Base-by-base conservation (phyloP, 64 coral and sea anemone genomes). In the Cladopsammia gracilis region DNA sequence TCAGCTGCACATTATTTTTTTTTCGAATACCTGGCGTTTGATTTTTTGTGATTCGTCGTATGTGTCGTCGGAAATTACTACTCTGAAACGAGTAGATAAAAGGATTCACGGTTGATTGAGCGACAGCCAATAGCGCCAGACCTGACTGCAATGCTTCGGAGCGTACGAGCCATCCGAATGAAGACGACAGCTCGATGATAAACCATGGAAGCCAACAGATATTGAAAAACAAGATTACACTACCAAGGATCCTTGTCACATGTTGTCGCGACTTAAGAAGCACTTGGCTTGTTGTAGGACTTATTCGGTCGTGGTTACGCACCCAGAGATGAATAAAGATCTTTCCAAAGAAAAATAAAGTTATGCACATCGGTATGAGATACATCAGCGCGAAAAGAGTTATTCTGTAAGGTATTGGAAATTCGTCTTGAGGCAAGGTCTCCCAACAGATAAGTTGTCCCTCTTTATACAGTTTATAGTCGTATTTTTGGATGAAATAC, bases 131-230 rank as follows among this genome's bases (percentile, higher is more conserved):
- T 34, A 90, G 53, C 23, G 75, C 75, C 47, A 79, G 23, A 60
- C 53, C 76, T 20, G 76, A 60, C 15, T 34, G n/a, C 25, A 79
- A 42, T 4, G 79, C 65, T 51, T 79, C 47, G 2, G 75, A 71
- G 5, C 76, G 58, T 13, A 15, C 10, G 48, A 68, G 51, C 42
- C 16, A 69, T 11, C 66, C 65, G 0, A 89, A 77, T 22, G 71
- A 75, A 6, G 42, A 76, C 18, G 75, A 42, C 16, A 89, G 42
- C 19, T 89, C 73, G 15, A 90, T 12, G 2, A 90, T 2, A 54
- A 90, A 90, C 88, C 88, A 90, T 9, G 88, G 88, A 75, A 90
- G 47, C 88, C 88, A 90, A 65, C 88, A 90, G 20, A 90, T 70
- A 69, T 90, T 80, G 24, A 90, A 90, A 8, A 76, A 59, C 49